Evolutionary conservation across 2,797 vertebrate genomes (phyloP).

Genomic region (Falco novaeseelandiae): DNA sequence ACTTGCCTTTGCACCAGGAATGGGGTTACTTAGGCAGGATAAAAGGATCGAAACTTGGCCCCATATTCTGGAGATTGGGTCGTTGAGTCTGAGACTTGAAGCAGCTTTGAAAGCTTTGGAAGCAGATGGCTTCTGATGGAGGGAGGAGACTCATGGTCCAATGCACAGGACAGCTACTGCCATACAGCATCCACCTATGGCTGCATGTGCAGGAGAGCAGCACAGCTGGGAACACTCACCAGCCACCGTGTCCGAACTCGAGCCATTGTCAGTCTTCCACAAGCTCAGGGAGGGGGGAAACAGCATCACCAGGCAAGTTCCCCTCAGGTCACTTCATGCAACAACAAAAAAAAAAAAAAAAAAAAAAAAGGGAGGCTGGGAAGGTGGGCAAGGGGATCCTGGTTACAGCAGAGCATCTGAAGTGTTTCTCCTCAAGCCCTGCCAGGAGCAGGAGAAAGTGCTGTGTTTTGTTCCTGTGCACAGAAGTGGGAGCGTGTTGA

Average conservation of each 20-base stretch:
- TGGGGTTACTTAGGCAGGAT: not conserved
- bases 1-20: not conserved
- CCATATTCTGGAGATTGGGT: not conserved
- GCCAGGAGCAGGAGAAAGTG: not conserved
- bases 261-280: not conserved
- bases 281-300: not conserved
- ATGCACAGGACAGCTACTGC: not conserved
- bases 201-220: accelerated
- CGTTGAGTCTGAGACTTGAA: not conserved
- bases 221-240: not conserved
- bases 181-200: not conserved
- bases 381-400: not conserved
- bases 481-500: not conserved
- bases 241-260: accelerated
- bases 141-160: not conserved
- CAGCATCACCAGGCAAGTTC: constrained; percentile 5
- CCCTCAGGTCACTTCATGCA: constrained; percentile 17
- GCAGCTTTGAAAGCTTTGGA: not conserved
- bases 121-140: not conserved
- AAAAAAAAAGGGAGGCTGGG: not conserved
- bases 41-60: accelerated
- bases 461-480: not conserved
- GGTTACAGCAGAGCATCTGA: not conserved
- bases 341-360: not conserved
- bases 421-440: not conserved